A percentile compares a stretch with the other conserved stretches of the same genome.
Conservation (phyloP, 2,113 vertebrate species). For the Speoplatyrhinus poulsoni region DNA sequence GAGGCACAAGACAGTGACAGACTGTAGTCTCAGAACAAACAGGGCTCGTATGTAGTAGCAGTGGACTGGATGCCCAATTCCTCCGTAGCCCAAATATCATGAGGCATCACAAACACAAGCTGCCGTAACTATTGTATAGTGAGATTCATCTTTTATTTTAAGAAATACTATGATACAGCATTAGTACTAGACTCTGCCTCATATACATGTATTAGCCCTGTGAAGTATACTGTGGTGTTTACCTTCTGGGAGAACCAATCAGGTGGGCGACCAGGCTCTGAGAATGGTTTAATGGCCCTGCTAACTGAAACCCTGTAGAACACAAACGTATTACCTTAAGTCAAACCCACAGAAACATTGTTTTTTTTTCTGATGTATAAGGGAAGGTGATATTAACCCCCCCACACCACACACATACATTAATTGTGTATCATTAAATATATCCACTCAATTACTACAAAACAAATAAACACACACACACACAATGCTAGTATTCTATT, state of each 20-base stretch:
- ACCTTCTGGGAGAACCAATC: slow-evolving; percentile 99
- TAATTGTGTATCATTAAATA: neutral
- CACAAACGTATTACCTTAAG: neutral
- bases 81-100: too few species aligned
- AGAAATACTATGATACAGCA: too few species aligned
- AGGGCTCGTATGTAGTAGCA: neutral
- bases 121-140: too few species aligned
- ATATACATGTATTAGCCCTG: too few species aligned
- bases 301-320: slow-evolving; percentile 93
- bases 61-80: too few species aligned
- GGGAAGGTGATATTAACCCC: too few species aligned
- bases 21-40: neutral
- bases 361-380: too few species aligned
- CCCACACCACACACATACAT: neutral
- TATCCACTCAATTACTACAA: neutral
- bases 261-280: slow-evolving; percentile 92
- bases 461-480: neutral
- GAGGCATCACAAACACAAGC: too few species aligned
- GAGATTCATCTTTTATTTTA: too few species aligned
- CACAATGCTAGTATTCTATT: neutral
- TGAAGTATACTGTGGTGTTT: slow-evolving; percentile 21
- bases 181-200: too few species aligned
- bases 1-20: neutral
- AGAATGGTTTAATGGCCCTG: slow-evolving; percentile 98
- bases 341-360: too few species aligned